Evolutionary conservation across 2,797 vertebrate genomes (phyloP), one percentile per base, ranked within the genome.

Genomic region (Cryptoprocta ferox): DNA sequence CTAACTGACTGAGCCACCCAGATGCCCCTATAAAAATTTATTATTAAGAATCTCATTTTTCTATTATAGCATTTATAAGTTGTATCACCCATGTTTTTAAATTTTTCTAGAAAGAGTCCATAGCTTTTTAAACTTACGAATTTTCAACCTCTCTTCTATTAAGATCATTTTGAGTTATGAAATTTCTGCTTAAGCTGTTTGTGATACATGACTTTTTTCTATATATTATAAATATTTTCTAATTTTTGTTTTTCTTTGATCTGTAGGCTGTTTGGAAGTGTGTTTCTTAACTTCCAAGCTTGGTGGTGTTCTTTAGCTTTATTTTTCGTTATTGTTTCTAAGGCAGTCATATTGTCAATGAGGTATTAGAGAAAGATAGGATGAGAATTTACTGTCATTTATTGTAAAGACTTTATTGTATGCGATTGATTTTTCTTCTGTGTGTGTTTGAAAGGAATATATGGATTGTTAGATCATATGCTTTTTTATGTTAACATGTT

Each of bases 1-100:
- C 9, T 24, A 59, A 24, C 21, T 8, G 8, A 59, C 53, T 59
- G 56, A 59, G 56, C 21, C 21, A 59, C 21, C 21, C 56, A 59
- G 56, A 21, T 59, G 21, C 19, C 21, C 19, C 56, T 59, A 59
- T 59, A 59, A 59, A 59, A 59, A 24, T 24, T 56, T 56, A 56
- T 56, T 56, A 59, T 59, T 59, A 59, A 48, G 6, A 66, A 66
- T 35, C n/a, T 73, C 70, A 73, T 24, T 82, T 59, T 78, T 78
- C 82, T 39, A 61, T 90, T 90, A 95, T 42, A 32, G 35, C 50
- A 78, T 85, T 91, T 94, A 24, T 89, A 81, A 80, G 26, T 96
- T 82, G 21, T 53, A 32, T 61, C 65, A 48, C 24, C 7, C 21
- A 19, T 18, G 45, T 21, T 42, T 18, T 42, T n/a, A 24, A 63